phyloP scores from a whole-genome alignment of 2,113 vertebrate species.

The Calypte anna region DNA sequence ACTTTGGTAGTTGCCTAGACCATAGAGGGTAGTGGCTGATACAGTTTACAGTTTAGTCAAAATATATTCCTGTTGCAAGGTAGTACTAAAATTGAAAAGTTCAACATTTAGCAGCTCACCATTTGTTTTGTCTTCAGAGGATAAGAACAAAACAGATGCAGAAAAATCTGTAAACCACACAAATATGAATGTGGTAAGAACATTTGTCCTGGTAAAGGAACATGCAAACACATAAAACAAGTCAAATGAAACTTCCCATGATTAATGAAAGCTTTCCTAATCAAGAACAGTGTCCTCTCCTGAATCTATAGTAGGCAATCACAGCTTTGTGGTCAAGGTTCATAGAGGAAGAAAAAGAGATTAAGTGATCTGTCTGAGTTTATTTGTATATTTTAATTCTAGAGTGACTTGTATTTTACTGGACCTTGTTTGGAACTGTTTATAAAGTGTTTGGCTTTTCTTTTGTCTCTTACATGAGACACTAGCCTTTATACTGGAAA shows the following conservation, averaged over 20 bases:
- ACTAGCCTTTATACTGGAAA: not conserved
- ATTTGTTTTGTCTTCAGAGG: constrained; percentile 63
- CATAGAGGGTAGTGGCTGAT: not conserved
- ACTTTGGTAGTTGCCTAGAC: not conserved
- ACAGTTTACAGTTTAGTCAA: constrained; percentile 34
- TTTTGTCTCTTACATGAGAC: not conserved
- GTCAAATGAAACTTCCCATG: constrained; percentile 24
- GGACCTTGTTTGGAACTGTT: not conserved
- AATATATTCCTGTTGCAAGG: not conserved
- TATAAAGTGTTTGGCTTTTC: not conserved
- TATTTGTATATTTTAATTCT: not conserved
- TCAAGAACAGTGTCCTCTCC: not conserved
- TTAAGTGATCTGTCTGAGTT: not conserved
- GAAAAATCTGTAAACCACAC: constrained; percentile 37
- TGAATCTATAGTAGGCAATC: not conserved
- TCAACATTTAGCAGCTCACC: not conserved
- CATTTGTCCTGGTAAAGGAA: constrained; percentile 6
- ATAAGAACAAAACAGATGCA: constrained; percentile 8
- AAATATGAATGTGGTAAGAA: constrained; percentile 16
- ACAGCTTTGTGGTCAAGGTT: not conserved
- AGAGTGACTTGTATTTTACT: not conserved
- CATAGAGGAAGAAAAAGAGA: not conserved
- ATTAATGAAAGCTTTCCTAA: constrained; percentile 14
- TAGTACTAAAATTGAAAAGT: not conserved
- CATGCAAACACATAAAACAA: not conserved